Evolutionary conservation across 2,797 vertebrate species (phyloP).

Genomic region (Propithecus perrieri): DNA sequence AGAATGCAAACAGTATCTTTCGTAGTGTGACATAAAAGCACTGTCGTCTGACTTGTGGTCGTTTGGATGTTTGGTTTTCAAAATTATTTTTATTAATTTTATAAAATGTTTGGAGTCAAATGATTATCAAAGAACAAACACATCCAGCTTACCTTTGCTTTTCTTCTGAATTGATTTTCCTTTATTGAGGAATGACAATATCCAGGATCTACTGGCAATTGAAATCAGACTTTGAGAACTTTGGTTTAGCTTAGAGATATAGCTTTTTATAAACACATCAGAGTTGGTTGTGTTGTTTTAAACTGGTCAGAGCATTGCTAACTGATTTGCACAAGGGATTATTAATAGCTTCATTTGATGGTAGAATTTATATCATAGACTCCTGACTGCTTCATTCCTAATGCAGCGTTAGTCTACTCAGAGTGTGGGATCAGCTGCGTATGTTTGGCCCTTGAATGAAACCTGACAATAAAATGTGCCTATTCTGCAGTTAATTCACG

Average conservation of each 20-base stretch:
- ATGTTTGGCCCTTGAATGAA: slow-evolving; percentile 79
- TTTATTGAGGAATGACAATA: background rate
- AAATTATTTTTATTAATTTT: slow-evolving; percentile 58
- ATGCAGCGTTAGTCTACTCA: slow-evolving; percentile 55
- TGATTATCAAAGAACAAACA: slow-evolving; percentile 53
- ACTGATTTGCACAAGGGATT: slow-evolving; percentile 71
- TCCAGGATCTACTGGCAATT: background rate
- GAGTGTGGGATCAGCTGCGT: slow-evolving; percentile 78
- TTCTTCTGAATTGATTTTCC: background rate
- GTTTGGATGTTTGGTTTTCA: slow-evolving; percentile 25
- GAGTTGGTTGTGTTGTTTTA: slow-evolving; percentile 4
- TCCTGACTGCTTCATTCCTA: slow-evolving; percentile 35
- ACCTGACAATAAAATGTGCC: slow-evolving; percentile 78
- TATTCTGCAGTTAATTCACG: slow-evolving; percentile 81
- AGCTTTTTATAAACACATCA: background rate
- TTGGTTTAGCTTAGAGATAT: background rate
- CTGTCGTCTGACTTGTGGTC: slow-evolving; percentile 15
- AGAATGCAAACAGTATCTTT: slow-evolving; percentile 73
- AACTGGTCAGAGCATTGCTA: slow-evolving; percentile 31
- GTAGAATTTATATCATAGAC: slow-evolving; percentile 65
- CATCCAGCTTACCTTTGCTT: background rate
- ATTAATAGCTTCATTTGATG: slow-evolving; percentile 54
- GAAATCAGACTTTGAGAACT: background rate
- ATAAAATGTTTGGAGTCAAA: slow-evolving; percentile 11
- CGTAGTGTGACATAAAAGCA: slow-evolving; percentile 65